phyloP scores from a whole-genome alignment of 2,113 vertebrate species.

The Theropithecus gelada region DNA sequence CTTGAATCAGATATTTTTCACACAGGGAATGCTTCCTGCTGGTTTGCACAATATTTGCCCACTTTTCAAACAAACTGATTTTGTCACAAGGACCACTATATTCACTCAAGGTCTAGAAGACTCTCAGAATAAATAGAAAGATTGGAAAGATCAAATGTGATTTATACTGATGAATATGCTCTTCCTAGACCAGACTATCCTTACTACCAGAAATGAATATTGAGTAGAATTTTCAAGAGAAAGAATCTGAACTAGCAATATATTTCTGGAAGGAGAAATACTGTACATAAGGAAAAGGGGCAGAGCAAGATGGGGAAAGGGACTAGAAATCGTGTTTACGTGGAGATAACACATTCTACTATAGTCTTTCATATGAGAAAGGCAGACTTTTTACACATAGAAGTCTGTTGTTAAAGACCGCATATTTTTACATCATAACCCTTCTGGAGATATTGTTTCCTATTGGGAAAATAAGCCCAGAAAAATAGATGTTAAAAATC shows the following conservation, averaged over 20 bases:
- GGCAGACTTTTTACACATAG: not conserved
- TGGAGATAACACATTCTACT: not conserved
- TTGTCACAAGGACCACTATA: not conserved
- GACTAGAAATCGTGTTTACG: not conserved
- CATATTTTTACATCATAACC: conserved; percentile 1
- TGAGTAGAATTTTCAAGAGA: not conserved
- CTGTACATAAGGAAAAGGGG: not conserved
- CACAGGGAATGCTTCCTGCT: conserved; percentile 30
- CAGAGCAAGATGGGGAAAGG: not conserved
- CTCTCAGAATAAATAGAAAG: conserved; percentile 19
- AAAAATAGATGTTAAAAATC: not conserved
- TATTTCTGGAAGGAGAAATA: conserved; percentile 6
- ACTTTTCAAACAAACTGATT: conserved; percentile 39
- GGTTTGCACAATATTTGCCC: conserved; percentile 4
- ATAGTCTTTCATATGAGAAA: not conserved
- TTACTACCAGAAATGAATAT: not conserved
- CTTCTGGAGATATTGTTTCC: conserved; percentile 11
- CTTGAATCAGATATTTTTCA: not conserved
- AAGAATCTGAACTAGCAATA: not conserved
- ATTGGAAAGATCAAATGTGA: not conserved
- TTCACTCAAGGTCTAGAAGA: not conserved
- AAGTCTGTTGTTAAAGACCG: not conserved
- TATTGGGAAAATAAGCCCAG: conserved; percentile 7
- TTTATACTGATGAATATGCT: not conserved
- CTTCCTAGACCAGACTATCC: not conserved